Evolutionary conservation across 2,888 invertebrate species (phyloP).

Genomic region (Cantharis lateralis): DNA sequence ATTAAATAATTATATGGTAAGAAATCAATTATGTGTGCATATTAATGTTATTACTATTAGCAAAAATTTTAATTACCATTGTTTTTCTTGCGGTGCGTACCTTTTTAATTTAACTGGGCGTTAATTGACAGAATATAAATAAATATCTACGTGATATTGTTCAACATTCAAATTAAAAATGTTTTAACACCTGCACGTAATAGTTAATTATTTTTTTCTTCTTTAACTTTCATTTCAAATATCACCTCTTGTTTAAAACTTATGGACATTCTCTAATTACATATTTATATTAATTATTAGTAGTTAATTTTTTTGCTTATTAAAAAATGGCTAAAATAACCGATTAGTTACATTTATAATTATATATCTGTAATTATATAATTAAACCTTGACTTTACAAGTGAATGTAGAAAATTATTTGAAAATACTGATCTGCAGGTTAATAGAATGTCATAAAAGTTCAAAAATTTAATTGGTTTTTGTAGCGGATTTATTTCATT

Average conservation of each 20-base stretch:
- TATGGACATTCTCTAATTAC: background rate
- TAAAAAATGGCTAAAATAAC: background rate
- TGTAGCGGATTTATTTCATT: background rate
- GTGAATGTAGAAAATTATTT: slow-evolving; percentile 10
- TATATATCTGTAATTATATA: slow-evolving; percentile 1
- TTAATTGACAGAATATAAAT: background rate
- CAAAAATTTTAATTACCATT: background rate
- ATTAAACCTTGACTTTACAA: slow-evolving; percentile 10
- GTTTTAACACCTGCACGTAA: background rate
- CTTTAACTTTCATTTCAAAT: background rate
- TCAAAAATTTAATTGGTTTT: background rate
- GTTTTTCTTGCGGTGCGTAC: background rate
- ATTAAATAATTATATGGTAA: background rate
- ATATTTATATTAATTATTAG: background rate
- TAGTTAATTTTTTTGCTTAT: background rate
- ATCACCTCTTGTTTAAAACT: background rate
- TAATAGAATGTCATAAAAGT: background rate
- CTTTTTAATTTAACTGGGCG: background rate
- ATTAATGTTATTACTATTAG: background rate
- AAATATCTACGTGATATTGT: background rate
- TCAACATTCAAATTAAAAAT: background rate
- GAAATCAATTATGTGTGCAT: background rate
- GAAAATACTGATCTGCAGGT: slow-evolving; percentile 1
- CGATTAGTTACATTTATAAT: background rate
- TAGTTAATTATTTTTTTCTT: background rate